Percentiles rank a stretch among this genome's conserved stretches.
Conservation (phyloP, 1,140 invertebrate genomes). For the Drosophila kepulauana region DNA sequence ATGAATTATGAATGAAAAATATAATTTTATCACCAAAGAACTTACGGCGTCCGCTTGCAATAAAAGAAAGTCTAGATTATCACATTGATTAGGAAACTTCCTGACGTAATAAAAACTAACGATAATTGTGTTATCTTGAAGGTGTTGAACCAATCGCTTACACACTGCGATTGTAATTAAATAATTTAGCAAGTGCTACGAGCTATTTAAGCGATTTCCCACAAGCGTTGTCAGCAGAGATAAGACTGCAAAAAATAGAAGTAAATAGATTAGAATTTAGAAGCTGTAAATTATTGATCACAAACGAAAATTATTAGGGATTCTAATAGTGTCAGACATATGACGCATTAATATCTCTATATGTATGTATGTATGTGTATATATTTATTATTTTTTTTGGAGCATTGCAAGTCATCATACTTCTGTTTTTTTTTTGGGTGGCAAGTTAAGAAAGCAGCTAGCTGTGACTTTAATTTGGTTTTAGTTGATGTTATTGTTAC, state of each 20-base stretch:
- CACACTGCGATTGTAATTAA: neutral
- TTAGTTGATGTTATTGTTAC: slow-evolving; percentile 16
- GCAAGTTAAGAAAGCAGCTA: slow-evolving; percentile 5
- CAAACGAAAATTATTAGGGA: too few species aligned
- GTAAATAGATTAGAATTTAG: too few species aligned
- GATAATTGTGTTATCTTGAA: neutral
- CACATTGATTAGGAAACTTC: too few species aligned
- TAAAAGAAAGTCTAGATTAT: too few species aligned
- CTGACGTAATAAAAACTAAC: too few species aligned
- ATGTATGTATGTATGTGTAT: too few species aligned
- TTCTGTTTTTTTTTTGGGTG: neutral
- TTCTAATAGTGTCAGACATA: too few species aligned
- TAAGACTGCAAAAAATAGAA: neutral
- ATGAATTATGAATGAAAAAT: too few species aligned
- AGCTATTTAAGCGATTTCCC: neutral
- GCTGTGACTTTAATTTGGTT: slow-evolving; percentile 14
- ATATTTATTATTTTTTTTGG: too few species aligned
- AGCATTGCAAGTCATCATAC: neutral
- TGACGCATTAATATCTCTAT: neutral
- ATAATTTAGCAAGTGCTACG: neutral
- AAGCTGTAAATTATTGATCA: too few species aligned
- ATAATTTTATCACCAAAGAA: too few species aligned
- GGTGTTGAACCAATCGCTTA: neutral
- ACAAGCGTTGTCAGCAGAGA: neutral
- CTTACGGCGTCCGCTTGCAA: too few species aligned